These are phyloP conservation scores for Ursus arctos DNA, from an alignment of 2,113 vertebrate species.

Conservation along the genomic window DNA sequence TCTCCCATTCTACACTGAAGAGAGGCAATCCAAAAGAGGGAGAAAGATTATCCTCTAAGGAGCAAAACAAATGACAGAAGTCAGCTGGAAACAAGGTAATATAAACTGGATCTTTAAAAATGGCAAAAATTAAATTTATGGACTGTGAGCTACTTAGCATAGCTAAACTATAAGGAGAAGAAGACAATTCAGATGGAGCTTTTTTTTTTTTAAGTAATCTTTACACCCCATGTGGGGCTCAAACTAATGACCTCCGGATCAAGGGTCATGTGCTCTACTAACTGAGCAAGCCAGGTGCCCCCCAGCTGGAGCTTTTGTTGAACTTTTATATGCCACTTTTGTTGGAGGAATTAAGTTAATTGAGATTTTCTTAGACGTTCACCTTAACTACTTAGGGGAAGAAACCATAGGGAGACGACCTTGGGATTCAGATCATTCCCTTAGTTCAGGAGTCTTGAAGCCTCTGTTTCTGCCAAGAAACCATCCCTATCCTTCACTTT, in stretches of 20 bases:
- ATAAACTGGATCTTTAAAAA: constrained; percentile 1
- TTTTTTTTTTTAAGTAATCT: not conserved
- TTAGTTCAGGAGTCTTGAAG: not conserved
- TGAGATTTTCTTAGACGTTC: constrained; percentile 31
- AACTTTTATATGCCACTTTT: not conserved
- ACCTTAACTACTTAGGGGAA: not conserved
- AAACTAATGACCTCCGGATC: not conserved
- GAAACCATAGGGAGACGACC: not conserved
- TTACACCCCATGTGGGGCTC: not conserved
- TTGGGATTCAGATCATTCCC: not conserved
- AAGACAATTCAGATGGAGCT: not conserved
- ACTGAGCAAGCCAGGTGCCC: not conserved
- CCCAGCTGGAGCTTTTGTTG: not conserved
- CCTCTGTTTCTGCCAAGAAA: constrained; percentile 10
- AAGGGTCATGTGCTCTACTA: not conserved
- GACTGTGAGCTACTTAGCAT: not conserved
- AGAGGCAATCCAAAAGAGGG: not conserved
- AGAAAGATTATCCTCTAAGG: constrained; percentile 9
- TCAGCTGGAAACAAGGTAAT: not conserved
- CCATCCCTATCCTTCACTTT: not conserved
- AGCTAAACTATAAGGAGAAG: not conserved
- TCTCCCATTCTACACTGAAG: not conserved
- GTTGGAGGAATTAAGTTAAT: not conserved
- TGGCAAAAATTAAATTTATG: not conserved
- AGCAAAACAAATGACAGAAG: constrained; percentile 11